Evolutionary conservation across 2,888 invertebrate species (phyloP), one percentile per base, ranked within the genome.

Genomic region (Hemaris fuciformis): DNA sequence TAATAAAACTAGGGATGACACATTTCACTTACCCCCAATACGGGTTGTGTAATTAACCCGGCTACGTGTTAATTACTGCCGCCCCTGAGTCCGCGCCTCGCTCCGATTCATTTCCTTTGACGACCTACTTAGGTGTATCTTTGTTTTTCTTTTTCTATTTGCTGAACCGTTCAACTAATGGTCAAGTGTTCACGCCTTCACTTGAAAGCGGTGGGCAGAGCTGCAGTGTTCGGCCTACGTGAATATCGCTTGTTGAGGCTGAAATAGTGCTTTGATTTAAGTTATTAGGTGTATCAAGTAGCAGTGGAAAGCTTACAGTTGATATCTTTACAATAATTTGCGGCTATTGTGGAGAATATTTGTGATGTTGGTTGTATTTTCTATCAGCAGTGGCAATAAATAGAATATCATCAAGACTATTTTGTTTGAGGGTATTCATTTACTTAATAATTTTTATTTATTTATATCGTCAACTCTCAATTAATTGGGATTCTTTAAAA

Each of bases 1-100:
- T 22, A 57, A 59, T 60, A 60, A 56, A 62, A 48, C 62, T 60
- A 70, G 69, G 71, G 80, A 85, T 84, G 88, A 88, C 89, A 88
- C 85, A 85, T 88, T 85, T 87, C 85, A 87, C 83, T 87, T 81
- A 83, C 75, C 81, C 84, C 77, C 81, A 79, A 81, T 80, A 76
- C 79, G 71, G 64, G 76, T n/a, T 64, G 72, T 74, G 83, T 88
- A 88, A 89, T 89, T 90, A 89, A 88, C 79, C 77, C 75, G 64
- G 73, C 77, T 75, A 77, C 80, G 88, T 84, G 87, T 89, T 90
- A 90, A 89, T 90, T 89, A 88, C 73, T 62, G 43, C 59, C 75
- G 63, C 71, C 66, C 72, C 73, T 69, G 76, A 77, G 67, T 71
- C 70, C 73, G 70, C 72, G 75, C 73, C 80, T 70, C 73, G 70